Evolutionary conservation across 2,113 vertebrate genomes (phyloP).

Genomic region (Hirundichthys speculiger): DNA sequence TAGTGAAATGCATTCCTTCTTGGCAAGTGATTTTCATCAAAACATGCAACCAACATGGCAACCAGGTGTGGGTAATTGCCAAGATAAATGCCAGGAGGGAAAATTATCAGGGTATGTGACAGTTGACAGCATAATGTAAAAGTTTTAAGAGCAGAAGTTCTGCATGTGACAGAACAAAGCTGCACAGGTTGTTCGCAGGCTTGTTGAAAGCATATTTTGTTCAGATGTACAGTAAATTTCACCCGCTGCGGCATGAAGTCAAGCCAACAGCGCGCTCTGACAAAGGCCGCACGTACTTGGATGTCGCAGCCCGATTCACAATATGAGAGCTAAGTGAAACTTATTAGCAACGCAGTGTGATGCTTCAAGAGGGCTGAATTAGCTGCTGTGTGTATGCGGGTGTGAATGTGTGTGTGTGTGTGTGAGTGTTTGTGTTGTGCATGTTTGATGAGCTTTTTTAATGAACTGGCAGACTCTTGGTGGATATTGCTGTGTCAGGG

Average conservation of each 20-base stretch:
- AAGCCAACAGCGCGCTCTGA: slow-evolving; percentile 9
- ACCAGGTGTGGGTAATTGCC: slow-evolving; percentile 68
- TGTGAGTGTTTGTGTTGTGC: slow-evolving; percentile 58
- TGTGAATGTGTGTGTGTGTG: slow-evolving; percentile 23
- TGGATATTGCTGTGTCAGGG: slow-evolving; percentile 76
- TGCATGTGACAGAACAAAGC: slow-evolving; percentile 38
- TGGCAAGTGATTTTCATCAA: slow-evolving; percentile 68
- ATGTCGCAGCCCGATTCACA: slow-evolving; percentile 9
- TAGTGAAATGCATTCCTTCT: slow-evolving; percentile 64
- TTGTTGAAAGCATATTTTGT: slow-evolving; percentile 14
- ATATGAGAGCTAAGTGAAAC: slow-evolving; percentile 35
- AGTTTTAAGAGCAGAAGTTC: slow-evolving; percentile 31
- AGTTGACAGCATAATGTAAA: slow-evolving; percentile 66
- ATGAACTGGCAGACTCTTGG: slow-evolving; percentile 83
- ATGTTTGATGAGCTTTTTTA: slow-evolving; percentile 82
- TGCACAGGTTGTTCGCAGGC: slow-evolving; percentile 38
- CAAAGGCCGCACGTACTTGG: slow-evolving; percentile 29
- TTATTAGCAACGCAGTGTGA: slow-evolving; percentile 51
- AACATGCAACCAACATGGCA: slow-evolving; percentile 67
- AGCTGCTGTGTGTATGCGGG: slow-evolving; percentile 25
- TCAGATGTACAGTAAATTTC: slow-evolving; percentile 1
- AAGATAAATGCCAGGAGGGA: slow-evolving; percentile 56
- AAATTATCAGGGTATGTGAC: slow-evolving; percentile 66
- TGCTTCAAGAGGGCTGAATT: slow-evolving; percentile 57
- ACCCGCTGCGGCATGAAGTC: slow-evolving; percentile 6